Evolutionary conservation across 2,797 vertebrate species (phyloP).

Genomic region (Galago senegalensis): DNA sequence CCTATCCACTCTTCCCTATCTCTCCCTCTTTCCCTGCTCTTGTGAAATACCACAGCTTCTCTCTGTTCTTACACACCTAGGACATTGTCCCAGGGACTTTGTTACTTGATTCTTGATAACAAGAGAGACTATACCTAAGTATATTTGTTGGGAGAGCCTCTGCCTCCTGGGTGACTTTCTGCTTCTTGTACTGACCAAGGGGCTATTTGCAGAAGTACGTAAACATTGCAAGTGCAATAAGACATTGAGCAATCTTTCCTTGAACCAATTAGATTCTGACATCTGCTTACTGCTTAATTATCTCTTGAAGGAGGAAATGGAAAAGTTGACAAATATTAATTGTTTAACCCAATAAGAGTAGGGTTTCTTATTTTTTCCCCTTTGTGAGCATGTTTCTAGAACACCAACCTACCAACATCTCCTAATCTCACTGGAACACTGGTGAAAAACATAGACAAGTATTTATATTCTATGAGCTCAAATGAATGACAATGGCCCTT

Average conservation of each 20-base stretch:
- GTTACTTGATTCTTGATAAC: background rate
- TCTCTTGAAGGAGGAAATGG: slow-evolving; percentile 89
- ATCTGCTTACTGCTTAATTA: slow-evolving; percentile 87
- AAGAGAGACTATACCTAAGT: background rate
- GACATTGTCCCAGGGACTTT: background rate
- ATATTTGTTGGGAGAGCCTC: background rate
- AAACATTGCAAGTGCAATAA: slow-evolving; percentile 56
- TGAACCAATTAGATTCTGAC: slow-evolving; percentile 81
- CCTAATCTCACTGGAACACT: slow-evolving; percentile 89
- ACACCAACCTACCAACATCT: slow-evolving; percentile 90
- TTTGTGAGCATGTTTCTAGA: slow-evolving; percentile 91
- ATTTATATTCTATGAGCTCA: slow-evolving; percentile 91
- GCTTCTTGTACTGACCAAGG: slow-evolving; percentile 19
- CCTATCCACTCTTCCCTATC: background rate
- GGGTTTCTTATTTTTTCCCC: slow-evolving; percentile 68
- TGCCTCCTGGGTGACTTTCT: background rate
- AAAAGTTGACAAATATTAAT: slow-evolving; percentile 90
- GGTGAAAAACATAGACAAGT: slow-evolving; percentile 90
- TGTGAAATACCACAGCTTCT: background rate
- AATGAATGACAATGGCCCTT: slow-evolving; percentile 87
- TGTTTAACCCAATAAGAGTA: slow-evolving; percentile 89
- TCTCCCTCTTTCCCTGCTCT: background rate
- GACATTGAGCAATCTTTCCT: slow-evolving; percentile 75
- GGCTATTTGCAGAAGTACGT: slow-evolving; percentile 72
- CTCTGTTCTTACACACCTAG: background rate